These are phyloP conservation scores for Taeniopygia guttata DNA, from an alignment of 2,797 vertebrate species.

Conservation along the genomic window DNA sequence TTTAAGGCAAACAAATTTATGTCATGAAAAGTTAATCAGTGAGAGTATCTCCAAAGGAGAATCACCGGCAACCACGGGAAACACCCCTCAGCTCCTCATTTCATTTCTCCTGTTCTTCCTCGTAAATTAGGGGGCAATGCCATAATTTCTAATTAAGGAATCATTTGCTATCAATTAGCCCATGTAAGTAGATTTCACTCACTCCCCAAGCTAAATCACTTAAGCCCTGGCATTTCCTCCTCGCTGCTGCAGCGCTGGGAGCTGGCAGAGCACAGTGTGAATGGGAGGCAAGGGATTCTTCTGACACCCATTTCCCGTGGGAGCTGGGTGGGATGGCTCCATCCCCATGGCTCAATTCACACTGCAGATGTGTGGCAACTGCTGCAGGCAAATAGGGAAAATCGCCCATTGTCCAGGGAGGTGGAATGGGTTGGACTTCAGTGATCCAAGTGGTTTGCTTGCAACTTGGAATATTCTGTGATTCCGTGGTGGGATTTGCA, in stretches of 20 bases:
- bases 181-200: constrained; percentile 25
- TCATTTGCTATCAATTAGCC: constrained; percentile 38
- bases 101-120: not conserved
- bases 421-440: not conserved
- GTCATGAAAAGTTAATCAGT: constrained; percentile 41
- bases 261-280: rapidly evolving
- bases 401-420: not conserved
- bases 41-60: not conserved
- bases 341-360: not conserved
- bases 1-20: constrained; percentile 54
- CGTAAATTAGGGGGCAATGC: not conserved
- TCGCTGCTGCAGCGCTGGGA: rapidly evolving
- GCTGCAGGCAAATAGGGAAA: not conserved
- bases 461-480: rapidly evolving
- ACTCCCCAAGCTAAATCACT: not conserved
- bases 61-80: not conserved
- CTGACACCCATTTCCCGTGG: rapidly evolving
- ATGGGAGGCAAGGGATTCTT: not conserved
- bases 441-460: not conserved
- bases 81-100: not conserved
- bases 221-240: constrained; percentile 20
- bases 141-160: constrained; percentile 33
- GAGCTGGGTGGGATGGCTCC: not conserved
- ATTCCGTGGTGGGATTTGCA: not conserved
- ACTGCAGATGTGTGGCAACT: not conserved